phyloP scores from a whole-genome alignment of 2,888 invertebrate species.

The Archips crataeganus region DNA sequence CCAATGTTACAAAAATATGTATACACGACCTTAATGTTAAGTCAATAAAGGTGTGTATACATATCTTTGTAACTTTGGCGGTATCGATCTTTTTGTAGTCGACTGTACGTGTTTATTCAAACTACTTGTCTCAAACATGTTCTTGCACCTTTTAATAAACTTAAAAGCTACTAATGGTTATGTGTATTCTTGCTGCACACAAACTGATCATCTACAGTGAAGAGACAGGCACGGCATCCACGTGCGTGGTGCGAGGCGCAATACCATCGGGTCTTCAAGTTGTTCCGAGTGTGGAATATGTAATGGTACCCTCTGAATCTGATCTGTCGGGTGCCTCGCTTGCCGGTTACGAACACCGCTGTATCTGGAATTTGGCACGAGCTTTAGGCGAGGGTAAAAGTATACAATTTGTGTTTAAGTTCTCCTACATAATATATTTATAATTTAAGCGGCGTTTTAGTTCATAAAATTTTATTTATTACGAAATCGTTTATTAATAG shows the following conservation, averaged over 20 bases:
- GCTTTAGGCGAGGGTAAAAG: not conserved
- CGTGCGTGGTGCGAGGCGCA: conserved; percentile 13
- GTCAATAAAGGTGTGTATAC: too few species aligned
- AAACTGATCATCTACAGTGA: not conserved
- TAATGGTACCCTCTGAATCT: not conserved
- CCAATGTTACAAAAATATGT: too few species aligned
- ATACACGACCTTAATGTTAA: too few species aligned
- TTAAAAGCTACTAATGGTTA: not conserved
- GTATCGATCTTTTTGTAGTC: too few species aligned
- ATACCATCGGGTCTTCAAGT: conserved; percentile 11
- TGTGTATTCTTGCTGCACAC: not conserved
- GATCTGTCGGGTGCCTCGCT: conserved; percentile 13
- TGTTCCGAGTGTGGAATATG: not conserved
- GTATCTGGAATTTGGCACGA: not conserved
- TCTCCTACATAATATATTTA: too few species aligned
- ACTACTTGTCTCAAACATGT: too few species aligned
- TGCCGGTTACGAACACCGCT: conserved; percentile 3
- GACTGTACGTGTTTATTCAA: too few species aligned
- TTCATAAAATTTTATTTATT: not conserved
- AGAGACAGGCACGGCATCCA: not conserved
- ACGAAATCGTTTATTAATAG: not conserved
- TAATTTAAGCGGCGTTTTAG: not conserved
- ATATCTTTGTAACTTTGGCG: too few species aligned
- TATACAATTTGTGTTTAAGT: not conserved
- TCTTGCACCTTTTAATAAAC: too few species aligned